Evolutionary conservation across 1,140 invertebrate genomes (phyloP).

Genomic region (Lysiphlebus fabarum): DNA sequence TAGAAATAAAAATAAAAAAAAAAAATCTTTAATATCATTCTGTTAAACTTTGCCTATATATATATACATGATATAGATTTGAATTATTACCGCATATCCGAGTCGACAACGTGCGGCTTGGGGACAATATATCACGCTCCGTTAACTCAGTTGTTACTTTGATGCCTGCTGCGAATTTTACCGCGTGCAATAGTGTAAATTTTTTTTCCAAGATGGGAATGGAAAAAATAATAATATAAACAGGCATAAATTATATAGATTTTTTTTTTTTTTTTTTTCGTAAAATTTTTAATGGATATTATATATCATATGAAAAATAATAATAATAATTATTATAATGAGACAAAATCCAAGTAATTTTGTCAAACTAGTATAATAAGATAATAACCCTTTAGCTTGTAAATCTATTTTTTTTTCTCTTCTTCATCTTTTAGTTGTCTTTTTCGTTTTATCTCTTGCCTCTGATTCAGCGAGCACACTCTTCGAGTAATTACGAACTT

Average conservation of each 20-base stretch:
- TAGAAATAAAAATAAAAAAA: constrained; percentile 19
- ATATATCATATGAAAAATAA: no score
- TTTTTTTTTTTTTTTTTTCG: no score
- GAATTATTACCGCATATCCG: constrained; percentile 41
- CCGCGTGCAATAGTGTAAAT: no score
- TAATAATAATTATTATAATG: no score
- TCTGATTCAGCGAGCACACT: constrained; percentile 12
- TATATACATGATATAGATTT: no score
- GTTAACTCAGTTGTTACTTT: constrained; percentile 31
- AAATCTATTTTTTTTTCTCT: constrained; percentile 22
- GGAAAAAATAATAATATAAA: no score
- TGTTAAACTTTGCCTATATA: constrained; percentile 34
- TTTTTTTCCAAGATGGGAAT: no score
- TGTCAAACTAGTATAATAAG: constrained; percentile 31
- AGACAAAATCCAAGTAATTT: constrained; percentile 27
- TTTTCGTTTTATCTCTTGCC: neutral
- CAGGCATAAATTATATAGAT: no score
- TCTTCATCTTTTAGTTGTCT: neutral
- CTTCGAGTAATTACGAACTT: constrained; percentile 41
- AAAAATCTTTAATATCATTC: constrained; percentile 41
- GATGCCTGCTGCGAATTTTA: neutral
- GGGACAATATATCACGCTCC: constrained; percentile 36
- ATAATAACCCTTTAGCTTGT: constrained; percentile 44
- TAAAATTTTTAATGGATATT: no score
- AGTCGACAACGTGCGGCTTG: constrained; percentile 26